Percentiles rank a stretch among this genome's conserved stretches.
Conservation (phyloP, 2,888 invertebrate genomes). For the Callinectes sapidus region DNA sequence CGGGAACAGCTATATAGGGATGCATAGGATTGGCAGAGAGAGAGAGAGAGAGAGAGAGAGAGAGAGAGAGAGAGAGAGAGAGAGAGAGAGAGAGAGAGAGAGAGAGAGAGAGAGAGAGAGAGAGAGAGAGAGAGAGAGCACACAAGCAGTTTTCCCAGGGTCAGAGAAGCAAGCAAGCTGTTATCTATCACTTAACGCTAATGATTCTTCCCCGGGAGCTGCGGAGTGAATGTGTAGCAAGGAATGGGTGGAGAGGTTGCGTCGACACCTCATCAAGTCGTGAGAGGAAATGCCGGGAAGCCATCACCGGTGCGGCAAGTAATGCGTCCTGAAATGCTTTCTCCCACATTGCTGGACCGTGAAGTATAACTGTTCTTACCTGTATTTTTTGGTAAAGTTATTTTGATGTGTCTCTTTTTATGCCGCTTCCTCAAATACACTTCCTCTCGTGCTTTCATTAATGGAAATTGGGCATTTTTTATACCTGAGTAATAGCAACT, state of each 20-base stretch:
- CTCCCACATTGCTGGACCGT: neutral
- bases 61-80: neutral
- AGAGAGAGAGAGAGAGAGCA: neutral
- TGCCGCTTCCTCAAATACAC: neutral
- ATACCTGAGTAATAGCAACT: neutral
- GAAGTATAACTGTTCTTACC: neutral
- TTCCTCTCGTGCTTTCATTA: neutral
- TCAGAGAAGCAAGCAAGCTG: neutral
- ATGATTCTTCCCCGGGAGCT: neutral
- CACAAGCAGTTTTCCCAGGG: neutral
- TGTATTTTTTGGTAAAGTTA: neutral
- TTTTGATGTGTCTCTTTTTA: neutral
- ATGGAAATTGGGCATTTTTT: neutral
- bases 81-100: neutral
- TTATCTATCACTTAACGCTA: neutral
- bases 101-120: constrained; percentile 14
- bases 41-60: neutral
- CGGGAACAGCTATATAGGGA: too few relatives aligned
- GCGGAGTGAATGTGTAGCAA: neutral
- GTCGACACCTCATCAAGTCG: neutral
- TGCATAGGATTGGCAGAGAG: constrained; percentile 18
- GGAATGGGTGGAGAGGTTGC: neutral
- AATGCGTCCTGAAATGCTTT: neutral
- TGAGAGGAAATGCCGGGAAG: neutral
- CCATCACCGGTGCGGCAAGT: neutral